phyloP scores from a whole-genome alignment of 2,888 invertebrate genomes.

The Diarsia rubi region DNA sequence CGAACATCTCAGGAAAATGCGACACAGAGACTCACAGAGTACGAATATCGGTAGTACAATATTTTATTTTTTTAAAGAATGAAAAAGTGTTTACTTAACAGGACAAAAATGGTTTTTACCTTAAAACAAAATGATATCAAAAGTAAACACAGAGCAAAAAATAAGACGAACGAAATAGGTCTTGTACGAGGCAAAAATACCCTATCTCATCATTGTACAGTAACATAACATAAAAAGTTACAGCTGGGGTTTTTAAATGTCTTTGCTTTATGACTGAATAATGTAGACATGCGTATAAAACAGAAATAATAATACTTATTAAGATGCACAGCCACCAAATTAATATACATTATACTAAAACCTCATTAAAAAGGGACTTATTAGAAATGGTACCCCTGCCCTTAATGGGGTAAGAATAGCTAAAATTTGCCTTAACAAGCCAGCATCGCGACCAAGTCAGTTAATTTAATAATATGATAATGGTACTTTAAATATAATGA shows the following conservation, averaged over 20 bases:
- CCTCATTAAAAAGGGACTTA: constrained; percentile 55
- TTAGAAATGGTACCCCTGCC: constrained; percentile 48
- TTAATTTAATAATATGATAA: constrained; percentile 64
- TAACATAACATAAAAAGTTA: too few species aligned
- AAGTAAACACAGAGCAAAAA: too few species aligned
- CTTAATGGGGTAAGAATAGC: constrained; percentile 55
- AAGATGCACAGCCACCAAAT: constrained; percentile 13
- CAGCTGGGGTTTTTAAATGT: background rate
- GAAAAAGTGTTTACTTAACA: too few species aligned
- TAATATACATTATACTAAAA: constrained; percentile 40
- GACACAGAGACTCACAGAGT: constrained; percentile 30
- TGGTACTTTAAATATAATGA: constrained; percentile 56
- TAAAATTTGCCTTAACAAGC: constrained; percentile 52
- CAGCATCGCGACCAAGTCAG: constrained; percentile 33
- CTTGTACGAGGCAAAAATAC: too few species aligned
- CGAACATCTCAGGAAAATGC: constrained; percentile 24
- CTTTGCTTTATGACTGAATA: background rate
- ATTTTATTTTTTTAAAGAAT: background rate
- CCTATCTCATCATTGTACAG: too few species aligned
- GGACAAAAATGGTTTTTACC: too few species aligned
- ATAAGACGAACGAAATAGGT: too few species aligned
- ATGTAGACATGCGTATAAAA: background rate
- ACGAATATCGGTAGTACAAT: constrained; percentile 23
- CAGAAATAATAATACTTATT: background rate
- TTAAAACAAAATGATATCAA: too few species aligned